phyloP scores from a whole-genome alignment of 2,113 vertebrate species.

The Lipophrys pholis region DNA sequence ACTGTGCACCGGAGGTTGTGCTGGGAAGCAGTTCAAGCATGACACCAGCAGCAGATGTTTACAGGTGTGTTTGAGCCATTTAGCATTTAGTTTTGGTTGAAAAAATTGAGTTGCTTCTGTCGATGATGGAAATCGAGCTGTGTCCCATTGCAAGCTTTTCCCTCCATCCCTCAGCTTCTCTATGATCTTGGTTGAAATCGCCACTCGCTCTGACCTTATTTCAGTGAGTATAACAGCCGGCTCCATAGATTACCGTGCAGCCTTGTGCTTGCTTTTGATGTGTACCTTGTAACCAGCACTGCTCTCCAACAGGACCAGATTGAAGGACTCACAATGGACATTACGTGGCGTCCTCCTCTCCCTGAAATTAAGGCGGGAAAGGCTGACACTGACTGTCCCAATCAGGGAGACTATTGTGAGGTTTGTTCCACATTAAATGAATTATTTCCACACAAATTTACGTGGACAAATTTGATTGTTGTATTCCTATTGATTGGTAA shows the following conservation, averaged over 20 bases:
- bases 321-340: conserved; percentile 73
- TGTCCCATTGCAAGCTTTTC: not conserved
- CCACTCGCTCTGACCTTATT: conserved; percentile 79
- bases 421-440: conserved; percentile 43
- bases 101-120: no score
- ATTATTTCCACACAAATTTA: no score
- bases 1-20: conserved; percentile 81
- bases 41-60: conserved; percentile 77
- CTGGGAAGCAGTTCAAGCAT: conserved; percentile 60
- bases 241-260: conserved; percentile 38
- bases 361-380: conserved; percentile 79
- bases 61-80: conserved; percentile 69
- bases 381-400: conserved; percentile 80
- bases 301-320: conserved; percentile 68
- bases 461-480: no score
- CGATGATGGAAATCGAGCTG: no score
- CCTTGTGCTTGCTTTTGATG: conserved; percentile 49
- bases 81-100: not conserved
- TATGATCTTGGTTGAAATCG: conserved; percentile 84
- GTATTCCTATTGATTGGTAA: no score
- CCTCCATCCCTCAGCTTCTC: conserved; percentile 76
- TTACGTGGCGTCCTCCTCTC: conserved; percentile 79
- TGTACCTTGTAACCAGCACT: conserved; percentile 45
- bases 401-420: conserved; percentile 81
- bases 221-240: conserved; percentile 73